Conservation (phyloP, 2,888 invertebrate genomes). For the Chrysopilus asiliformis region DNA sequence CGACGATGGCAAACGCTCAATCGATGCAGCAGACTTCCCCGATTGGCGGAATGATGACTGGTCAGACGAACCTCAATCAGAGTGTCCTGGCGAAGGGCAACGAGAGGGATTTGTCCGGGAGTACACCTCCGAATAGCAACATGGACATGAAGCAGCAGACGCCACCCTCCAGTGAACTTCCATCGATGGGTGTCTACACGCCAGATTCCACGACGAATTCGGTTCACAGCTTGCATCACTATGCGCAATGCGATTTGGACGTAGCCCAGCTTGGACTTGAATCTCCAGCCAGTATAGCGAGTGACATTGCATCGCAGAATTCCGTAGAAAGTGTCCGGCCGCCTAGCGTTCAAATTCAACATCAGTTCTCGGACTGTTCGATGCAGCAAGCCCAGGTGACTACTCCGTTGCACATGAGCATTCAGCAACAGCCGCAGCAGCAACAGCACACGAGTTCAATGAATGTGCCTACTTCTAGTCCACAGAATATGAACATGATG, state of each 20-base stretch:
- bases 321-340: constrained; percentile 48
- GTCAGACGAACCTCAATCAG: constrained; percentile 12
- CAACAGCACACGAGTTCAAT: constrained; percentile 24
- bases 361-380: constrained; percentile 51
- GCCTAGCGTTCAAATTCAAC: constrained; percentile 40
- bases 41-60: constrained; percentile 17
- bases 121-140: constrained; percentile 33
- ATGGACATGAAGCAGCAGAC: constrained; percentile 32
- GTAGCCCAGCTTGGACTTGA: constrained; percentile 73
- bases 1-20: constrained; percentile 13
- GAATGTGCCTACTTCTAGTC: constrained; percentile 37
- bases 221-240: constrained; percentile 64
- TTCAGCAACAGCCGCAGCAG: constrained; percentile 37
- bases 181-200: constrained; percentile 77
- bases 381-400: constrained; percentile 46
- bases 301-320: constrained; percentile 67
- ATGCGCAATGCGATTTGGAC: constrained; percentile 69
- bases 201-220: constrained; percentile 74
- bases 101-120: constrained; percentile 21
- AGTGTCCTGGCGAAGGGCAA: constrained; percentile 9
- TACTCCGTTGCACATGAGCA: constrained; percentile 37
- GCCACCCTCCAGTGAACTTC: constrained; percentile 43
- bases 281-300: constrained; percentile 78
- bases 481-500: constrained; percentile 34
- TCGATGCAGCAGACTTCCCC: constrained; percentile 14